phyloP scores from a whole-genome alignment of 2,797 vertebrate genomes.

The Mormyrus hasselquistii region DNA sequence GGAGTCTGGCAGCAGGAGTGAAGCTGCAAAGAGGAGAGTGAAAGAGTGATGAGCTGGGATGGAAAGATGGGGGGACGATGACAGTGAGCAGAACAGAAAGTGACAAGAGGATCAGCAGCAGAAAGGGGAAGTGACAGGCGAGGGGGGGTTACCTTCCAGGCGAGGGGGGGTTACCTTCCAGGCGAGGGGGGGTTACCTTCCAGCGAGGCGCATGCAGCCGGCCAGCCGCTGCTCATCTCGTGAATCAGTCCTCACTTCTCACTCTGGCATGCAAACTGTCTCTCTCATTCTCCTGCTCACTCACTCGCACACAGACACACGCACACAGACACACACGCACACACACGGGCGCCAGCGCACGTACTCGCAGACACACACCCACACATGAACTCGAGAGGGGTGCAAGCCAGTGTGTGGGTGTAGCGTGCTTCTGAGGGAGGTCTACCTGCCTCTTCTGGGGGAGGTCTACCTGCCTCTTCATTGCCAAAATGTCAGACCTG shows the following conservation, averaged over 20 bases:
- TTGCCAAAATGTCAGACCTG: slow-evolving; percentile 22
- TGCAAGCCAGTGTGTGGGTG: slow-evolving; percentile 26
- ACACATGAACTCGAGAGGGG: slow-evolving; percentile 16
- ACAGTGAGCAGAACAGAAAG: slow-evolving; percentile 37
- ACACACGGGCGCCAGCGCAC: slow-evolving; percentile 44
- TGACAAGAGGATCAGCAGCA: slow-evolving; percentile 6
- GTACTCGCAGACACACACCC: slow-evolving; percentile 39
- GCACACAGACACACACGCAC: slow-evolving; percentile 37
- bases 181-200: slow-evolving; percentile 33
- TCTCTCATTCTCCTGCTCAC: slow-evolving; percentile 36
- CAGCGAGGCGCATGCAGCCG: neutral
- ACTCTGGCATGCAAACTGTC: slow-evolving; percentile 30
- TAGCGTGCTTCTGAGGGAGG: slow-evolving; percentile 17
- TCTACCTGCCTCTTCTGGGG: neutral
- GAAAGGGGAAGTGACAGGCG: slow-evolving; percentile 41
- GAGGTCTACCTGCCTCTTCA: slow-evolving; percentile 10
- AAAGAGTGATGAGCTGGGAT: slow-evolving; percentile 32
- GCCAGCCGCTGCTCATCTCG: slow-evolving; percentile 20
- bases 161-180: slow-evolving; percentile 35
- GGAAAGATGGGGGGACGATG: slow-evolving; percentile 23
- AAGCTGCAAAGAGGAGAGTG: slow-evolving; percentile 25
- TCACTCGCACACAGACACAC: slow-evolving; percentile 35
- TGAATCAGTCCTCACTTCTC: slow-evolving; percentile 44
- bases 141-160: slow-evolving; percentile 36
- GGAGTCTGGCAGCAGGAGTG: neutral